A percentile compares a stretch with the other conserved stretches of the same genome.
Evolutionary conservation across 2,888 invertebrate genomes (phyloP).

Genomic region (Graphium colonna): DNA sequence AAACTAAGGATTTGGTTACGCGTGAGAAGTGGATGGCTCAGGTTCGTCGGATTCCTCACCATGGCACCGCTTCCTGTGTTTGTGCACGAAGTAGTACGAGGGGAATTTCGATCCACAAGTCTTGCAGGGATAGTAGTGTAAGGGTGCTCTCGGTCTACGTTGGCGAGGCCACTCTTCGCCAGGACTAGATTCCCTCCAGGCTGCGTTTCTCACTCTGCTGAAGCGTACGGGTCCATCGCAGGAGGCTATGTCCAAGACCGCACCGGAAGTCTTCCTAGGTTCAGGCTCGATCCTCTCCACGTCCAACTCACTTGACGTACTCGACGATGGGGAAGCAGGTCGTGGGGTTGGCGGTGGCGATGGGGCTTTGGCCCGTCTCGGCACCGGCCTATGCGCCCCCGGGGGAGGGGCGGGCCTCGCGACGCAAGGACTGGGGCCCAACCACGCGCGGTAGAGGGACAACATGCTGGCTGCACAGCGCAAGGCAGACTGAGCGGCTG

Average conservation of each 20-base stretch:
- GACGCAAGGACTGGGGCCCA: slow-evolving; percentile 71
- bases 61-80: slow-evolving; percentile 93
- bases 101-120: slow-evolving; percentile 95
- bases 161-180: slow-evolving; percentile 91
- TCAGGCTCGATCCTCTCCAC: slow-evolving; percentile 62
- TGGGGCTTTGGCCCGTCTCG: slow-evolving; percentile 57
- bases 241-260: slow-evolving; percentile 92
- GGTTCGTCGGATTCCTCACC: slow-evolving; percentile 74
- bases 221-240: slow-evolving; percentile 94
- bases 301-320: slow-evolving; percentile 68
- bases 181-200: slow-evolving; percentile 80
- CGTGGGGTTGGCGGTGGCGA: slow-evolving; percentile 58
- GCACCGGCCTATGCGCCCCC: slow-evolving; percentile 70
- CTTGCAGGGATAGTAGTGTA: slow-evolving; percentile 96
- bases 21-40: slow-evolving; percentile 53
- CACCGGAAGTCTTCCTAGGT: slow-evolving; percentile 49
- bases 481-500: slow-evolving; percentile 42
- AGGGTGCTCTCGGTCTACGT: slow-evolving; percentile 88
- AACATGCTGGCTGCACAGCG: slow-evolving; percentile 61
- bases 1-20: slow-evolving; percentile 35
- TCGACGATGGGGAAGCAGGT: slow-evolving; percentile 60
- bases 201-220: slow-evolving; percentile 90
- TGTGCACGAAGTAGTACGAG: slow-evolving; percentile 96
- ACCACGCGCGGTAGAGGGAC: slow-evolving; percentile 76
- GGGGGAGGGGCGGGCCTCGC: slow-evolving; percentile 69